Percentiles rank a stretch among this genome's conserved stretches.
Conservation (phyloP, 2,888 invertebrate genomes). For the Ditula angustiorana region DNA sequence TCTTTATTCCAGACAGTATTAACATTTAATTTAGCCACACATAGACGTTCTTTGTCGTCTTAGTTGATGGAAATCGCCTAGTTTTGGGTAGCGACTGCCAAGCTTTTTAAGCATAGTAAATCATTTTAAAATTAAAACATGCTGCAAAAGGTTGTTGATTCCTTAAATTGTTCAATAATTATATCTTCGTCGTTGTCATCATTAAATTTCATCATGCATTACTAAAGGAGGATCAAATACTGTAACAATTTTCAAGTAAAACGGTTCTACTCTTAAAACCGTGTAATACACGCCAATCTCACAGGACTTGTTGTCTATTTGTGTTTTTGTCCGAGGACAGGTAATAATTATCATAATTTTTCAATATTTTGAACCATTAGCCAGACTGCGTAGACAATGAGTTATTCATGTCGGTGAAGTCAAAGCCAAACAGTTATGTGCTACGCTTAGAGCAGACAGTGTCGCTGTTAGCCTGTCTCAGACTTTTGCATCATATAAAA, state of each 20-base stretch:
- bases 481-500: slow-evolving; percentile 16
- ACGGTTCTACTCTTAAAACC: neutral
- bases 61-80: neutral
- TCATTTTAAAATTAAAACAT: too few species aligned
- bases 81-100: neutral
- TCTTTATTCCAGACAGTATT: slow-evolving; percentile 75
- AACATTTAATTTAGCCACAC: slow-evolving; percentile 48
- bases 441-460: slow-evolving; percentile 3
- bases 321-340: slow-evolving; percentile 15
- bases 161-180: neutral
- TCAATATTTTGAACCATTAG: slow-evolving; percentile 33
- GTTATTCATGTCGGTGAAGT: slow-evolving; percentile 18
- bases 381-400: slow-evolving; percentile 17
- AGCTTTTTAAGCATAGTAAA: neutral
- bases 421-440: slow-evolving; percentile 25
- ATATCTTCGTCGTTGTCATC: neutral
- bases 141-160: too few species aligned
- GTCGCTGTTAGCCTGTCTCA: neutral
- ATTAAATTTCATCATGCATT: neutral
- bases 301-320: slow-evolving; percentile 9
- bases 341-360: slow-evolving; percentile 33
- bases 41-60: slow-evolving; percentile 21
- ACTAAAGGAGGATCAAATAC: neutral
- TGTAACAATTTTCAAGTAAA: neutral
- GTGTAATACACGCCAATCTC: slow-evolving; percentile 4